Conservation (phyloP, 2,113 vertebrate species). For the Eptesicus fuscus region DNA sequence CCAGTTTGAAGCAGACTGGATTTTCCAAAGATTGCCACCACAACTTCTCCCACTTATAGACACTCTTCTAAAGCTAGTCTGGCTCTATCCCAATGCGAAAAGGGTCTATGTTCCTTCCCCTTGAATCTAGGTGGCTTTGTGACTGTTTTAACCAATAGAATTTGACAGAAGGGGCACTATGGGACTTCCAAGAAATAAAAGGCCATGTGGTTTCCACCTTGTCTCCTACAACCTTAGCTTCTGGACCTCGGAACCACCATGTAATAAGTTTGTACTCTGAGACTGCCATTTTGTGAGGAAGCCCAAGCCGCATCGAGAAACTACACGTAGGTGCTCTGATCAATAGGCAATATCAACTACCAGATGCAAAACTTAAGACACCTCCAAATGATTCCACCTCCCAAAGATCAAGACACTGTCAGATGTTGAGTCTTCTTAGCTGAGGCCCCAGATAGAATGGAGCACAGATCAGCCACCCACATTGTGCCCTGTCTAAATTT, state of each 20-base stretch:
- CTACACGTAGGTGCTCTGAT: rapidly evolving
- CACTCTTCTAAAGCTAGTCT: not conserved
- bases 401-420: not conserved
- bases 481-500: not conserved
- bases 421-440: not conserved
- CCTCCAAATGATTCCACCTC: not conserved
- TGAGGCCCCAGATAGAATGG: not conserved
- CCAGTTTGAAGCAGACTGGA: not conserved
- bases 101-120: not conserved
- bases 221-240: not conserved
- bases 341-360: not conserved
- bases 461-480: not conserved
- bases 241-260: rapidly evolving
- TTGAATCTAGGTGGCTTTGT: not conserved
- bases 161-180: not conserved
- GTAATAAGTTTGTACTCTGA: not conserved
- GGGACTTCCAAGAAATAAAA: not conserved
- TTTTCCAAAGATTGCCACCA: not conserved
- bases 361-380: rapidly evolving
- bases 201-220: not conserved
- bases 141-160: not conserved
- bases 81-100: not conserved
- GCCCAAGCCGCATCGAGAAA: not conserved
- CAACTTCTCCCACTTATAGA: not conserved
- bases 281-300: not conserved